phyloP scores from a whole-genome alignment of 2,113 vertebrate genomes.

The Trematocara marginatum region DNA sequence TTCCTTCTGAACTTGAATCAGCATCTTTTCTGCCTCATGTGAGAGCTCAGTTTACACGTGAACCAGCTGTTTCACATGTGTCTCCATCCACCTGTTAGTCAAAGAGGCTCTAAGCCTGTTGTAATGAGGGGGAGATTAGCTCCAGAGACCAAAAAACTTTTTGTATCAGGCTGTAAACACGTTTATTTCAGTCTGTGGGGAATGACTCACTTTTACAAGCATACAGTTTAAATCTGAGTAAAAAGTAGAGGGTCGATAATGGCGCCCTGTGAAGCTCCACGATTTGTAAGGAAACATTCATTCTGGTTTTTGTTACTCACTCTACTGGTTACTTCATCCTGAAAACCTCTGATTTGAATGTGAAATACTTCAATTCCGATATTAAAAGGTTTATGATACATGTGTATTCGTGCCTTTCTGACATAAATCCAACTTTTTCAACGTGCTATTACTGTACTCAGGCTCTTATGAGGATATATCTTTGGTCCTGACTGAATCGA shows the following conservation, averaged over 20 bases:
- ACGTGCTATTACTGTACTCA: too few species aligned
- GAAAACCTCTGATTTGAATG: neutral
- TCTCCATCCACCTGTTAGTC: neutral
- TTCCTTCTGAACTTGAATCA: neutral
- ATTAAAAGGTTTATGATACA: neutral
- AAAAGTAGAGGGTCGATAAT: accelerated
- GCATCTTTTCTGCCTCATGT: accelerated
- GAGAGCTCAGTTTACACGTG: neutral
- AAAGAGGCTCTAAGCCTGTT: neutral
- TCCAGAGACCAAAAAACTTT: neutral
- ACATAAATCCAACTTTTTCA: neutral
- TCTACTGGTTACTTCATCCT: neutral
- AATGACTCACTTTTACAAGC: neutral
- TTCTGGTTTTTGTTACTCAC: neutral
- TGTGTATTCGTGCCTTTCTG: neutral
- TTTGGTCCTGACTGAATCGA: too few species aligned
- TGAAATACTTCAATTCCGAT: neutral
- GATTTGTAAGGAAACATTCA: neutral
- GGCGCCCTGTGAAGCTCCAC: neutral
- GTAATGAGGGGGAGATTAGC: accelerated
- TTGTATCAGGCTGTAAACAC: neutral
- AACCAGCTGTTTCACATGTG: neutral
- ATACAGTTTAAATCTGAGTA: neutral
- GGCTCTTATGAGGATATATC: too few species aligned
- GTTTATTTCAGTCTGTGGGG: accelerated